Conservation (phyloP, 2,888 invertebrate species). For the Andrena camellia region DNA sequence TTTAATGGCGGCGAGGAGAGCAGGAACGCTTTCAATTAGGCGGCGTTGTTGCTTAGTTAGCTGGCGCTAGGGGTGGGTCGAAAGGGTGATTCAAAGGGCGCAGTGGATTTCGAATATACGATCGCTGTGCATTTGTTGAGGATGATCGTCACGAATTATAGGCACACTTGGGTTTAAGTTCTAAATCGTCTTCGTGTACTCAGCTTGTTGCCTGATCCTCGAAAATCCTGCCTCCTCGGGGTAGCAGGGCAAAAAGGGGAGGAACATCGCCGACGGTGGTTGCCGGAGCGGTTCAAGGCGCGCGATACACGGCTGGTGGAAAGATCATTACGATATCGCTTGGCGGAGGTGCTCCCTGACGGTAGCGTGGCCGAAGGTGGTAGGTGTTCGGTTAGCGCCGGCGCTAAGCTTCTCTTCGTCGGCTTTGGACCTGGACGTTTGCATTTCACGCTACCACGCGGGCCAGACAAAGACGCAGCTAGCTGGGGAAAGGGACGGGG, state of each 20-base stretch:
- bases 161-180: not conserved
- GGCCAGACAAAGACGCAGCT: constrained; percentile 36
- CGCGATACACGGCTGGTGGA: constrained; percentile 53
- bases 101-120: not conserved
- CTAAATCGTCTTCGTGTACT: constrained; percentile 18
- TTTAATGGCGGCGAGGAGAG: constrained; percentile 47
- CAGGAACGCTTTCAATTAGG: constrained; percentile 32
- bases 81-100: not conserved
- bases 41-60: not conserved
- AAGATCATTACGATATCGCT: constrained; percentile 73
- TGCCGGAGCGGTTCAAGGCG: constrained; percentile 27
- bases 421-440: constrained; percentile 73
- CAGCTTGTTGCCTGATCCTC: constrained; percentile 5
- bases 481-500: not conserved
- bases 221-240: constrained; percentile 25
- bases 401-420: constrained; percentile 72
- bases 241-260: not conserved
- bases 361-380: constrained; percentile 41
- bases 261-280: constrained; percentile 4
- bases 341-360: constrained; percentile 33
- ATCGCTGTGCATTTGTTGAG: too few species aligned
- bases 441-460: constrained; percentile 71
- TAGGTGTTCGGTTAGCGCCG: constrained; percentile 70
- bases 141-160: not conserved
- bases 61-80: not conserved